These are phyloP conservation scores for Melipona beecheii DNA, from an alignment of 2,888 invertebrate genomes.

Conservation along the genomic window DNA sequence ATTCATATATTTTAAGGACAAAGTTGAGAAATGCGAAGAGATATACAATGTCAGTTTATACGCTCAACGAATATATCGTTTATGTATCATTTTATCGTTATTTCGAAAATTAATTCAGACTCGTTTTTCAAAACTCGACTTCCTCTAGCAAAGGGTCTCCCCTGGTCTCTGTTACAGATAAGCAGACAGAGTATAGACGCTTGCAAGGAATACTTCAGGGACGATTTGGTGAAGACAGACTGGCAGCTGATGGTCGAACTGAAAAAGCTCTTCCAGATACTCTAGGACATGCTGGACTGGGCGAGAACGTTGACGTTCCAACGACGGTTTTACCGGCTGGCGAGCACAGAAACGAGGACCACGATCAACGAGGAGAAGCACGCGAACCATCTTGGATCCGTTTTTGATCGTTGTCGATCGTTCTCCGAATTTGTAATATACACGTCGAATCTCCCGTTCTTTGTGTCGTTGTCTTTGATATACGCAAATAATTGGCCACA, in stretches of 20 bases:
- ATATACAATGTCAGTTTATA: no score
- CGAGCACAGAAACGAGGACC: constrained; percentile 11
- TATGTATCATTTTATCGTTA: not conserved
- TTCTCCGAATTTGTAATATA: constrained; percentile 55
- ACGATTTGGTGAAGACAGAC: constrained; percentile 97
- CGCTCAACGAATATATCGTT: no score
- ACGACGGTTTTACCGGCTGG: constrained; percentile 18
- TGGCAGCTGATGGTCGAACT: constrained; percentile 99
- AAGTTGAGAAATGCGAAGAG: no score
- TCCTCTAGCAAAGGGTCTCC: not conserved
- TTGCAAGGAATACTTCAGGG: constrained; percentile 99
- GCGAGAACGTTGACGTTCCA: constrained; percentile 20
- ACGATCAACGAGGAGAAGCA: constrained; percentile 12
- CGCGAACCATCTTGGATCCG: constrained; percentile 5
- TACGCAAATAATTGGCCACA: constrained; percentile 22
- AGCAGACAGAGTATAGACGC: constrained; percentile 99
- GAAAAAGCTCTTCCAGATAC: constrained; percentile 98
- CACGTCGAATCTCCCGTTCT: constrained; percentile 35
- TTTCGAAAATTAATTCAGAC: not conserved
- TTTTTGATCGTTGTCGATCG: constrained; percentile 39
- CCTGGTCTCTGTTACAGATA: constrained; percentile 89
- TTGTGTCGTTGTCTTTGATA: constrained; percentile 43
- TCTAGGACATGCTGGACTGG: constrained; percentile 86
- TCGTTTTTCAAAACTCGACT: not conserved
- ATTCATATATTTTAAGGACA: no score